Evolutionary conservation across 2,797 vertebrate genomes (phyloP).

Genomic region (Chelidonichthys spinosus): DNA sequence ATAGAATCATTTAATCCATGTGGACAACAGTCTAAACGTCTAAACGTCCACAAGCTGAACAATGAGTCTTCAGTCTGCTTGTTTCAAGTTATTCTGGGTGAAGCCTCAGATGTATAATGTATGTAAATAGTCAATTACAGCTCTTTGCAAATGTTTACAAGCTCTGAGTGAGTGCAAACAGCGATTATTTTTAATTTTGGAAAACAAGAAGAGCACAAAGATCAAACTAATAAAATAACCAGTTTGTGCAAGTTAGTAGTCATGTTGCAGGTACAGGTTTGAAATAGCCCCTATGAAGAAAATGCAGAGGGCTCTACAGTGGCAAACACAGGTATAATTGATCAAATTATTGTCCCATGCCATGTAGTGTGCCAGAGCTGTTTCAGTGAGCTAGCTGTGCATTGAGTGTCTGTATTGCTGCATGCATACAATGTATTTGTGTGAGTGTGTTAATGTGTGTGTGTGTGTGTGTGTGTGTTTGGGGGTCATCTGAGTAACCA

Average conservation of each 20-base stretch:
- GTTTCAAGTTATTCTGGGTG: conserved; percentile 48
- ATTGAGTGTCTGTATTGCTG: conserved; percentile 29
- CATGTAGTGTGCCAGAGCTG: neutral
- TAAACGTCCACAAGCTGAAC: conserved; percentile 21
- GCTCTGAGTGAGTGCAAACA: neutral
- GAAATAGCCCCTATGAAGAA: conserved; percentile 12
- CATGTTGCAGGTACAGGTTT: conserved; percentile 16
- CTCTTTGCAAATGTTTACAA: conserved; percentile 25
- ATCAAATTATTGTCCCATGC: no score
- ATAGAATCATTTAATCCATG: conserved; percentile 18
- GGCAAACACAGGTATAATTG: neutral
- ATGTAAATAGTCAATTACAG: conserved; percentile 21
- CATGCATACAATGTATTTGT: conserved; percentile 30
- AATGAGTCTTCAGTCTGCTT: conserved; percentile 7
- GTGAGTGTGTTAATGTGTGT: neutral
- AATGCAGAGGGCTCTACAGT: conserved; percentile 5
- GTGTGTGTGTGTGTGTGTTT: neutral
- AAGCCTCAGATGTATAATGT: conserved; percentile 33
- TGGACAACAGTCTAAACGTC: conserved; percentile 11
- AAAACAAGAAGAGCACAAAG: conserved; percentile 3
- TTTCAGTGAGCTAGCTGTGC: conserved; percentile 4
- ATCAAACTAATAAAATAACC: conserved; percentile 14
- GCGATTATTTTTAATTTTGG: neutral
- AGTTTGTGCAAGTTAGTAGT: conserved; percentile 45
- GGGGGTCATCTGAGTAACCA: conserved; percentile 81